These are phyloP conservation scores for Anoplolepis gracilipes DNA, from an alignment of 1,140 invertebrate genomes.

Conservation along the genomic window DNA sequence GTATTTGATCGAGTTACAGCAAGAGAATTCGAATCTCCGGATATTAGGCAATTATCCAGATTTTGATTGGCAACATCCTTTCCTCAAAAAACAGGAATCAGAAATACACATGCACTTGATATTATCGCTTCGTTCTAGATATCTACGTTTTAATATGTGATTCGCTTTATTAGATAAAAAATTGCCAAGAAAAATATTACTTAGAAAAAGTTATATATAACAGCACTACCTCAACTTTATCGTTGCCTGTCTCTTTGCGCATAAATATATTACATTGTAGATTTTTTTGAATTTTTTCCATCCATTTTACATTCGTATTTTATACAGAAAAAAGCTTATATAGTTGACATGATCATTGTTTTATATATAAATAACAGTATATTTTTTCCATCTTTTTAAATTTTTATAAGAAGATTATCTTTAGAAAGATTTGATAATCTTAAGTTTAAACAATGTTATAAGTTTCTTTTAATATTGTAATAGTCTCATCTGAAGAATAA, in stretches of 20 bases:
- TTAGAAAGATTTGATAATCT: too few relatives aligned
- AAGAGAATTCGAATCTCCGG: conserved; percentile 28
- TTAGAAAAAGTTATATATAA: background rate
- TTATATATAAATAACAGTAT: too few relatives aligned
- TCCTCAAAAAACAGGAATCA: background rate
- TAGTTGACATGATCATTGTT: too few relatives aligned
- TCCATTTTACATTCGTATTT: background rate
- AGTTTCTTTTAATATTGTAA: too few relatives aligned
- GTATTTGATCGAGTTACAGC: conserved; percentile 44
- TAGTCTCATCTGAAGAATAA: too few relatives aligned
- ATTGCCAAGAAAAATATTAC: too few relatives aligned
- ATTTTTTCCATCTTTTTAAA: too few relatives aligned
- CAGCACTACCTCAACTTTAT: background rate
- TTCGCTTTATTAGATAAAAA: background rate
- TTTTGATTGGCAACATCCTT: conserved; percentile 43
- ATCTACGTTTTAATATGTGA: too few relatives aligned
- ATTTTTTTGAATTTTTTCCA: background rate
- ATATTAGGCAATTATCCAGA: conserved; percentile 59
- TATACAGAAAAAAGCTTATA: too few relatives aligned
- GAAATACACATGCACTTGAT: background rate
- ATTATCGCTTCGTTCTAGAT: background rate
- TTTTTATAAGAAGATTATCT: too few relatives aligned
- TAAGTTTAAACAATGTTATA: too few relatives aligned
- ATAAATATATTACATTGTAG: background rate
- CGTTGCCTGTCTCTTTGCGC: background rate